A percentile compares a stretch with the other conserved stretches of the same genome.
These are phyloP conservation scores for Drosophila kambysellisi DNA, from an alignment of 2,888 invertebrate genomes.

Conservation along the genomic window DNA sequence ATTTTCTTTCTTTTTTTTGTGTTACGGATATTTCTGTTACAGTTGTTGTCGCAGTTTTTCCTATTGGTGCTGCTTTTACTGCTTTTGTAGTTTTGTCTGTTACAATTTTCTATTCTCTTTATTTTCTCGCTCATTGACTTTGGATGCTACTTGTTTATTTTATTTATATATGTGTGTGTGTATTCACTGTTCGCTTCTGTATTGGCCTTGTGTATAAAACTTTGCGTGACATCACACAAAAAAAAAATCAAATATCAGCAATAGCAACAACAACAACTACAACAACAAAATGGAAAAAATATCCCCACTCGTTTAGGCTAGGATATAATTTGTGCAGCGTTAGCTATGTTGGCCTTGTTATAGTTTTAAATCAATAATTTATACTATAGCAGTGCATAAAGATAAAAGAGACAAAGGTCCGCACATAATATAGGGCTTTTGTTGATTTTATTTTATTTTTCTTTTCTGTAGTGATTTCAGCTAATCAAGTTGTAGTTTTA, in stretches of 20 bases:
- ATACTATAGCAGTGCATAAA: conserved; percentile 44
- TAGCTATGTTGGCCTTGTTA: conserved; percentile 64
- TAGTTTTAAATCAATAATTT: conserved; percentile 71
- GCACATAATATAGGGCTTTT: conserved; percentile 10
- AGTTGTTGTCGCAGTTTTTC: conserved; percentile 31
- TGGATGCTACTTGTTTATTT: conserved; percentile 51
- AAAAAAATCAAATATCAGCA: conserved; percentile 42
- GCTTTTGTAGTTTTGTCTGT: conserved; percentile 51
- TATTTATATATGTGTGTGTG: conserved; percentile 29
- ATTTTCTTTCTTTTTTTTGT: conserved; percentile 46
- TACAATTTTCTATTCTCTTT: conserved; percentile 51
- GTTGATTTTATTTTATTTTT: not conserved
- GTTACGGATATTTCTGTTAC: conserved; percentile 47
- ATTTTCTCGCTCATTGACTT: conserved; percentile 52
- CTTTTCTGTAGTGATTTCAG: conserved; percentile 23
- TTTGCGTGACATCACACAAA: conserved; percentile 72
- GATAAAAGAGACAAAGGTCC: conserved; percentile 18
- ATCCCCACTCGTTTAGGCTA: conserved; percentile 35
- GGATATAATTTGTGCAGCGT: conserved; percentile 54
- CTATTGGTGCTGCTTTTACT: conserved; percentile 20
- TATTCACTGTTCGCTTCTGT: conserved; percentile 46
- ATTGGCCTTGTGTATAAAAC: conserved; percentile 66
- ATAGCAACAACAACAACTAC: conserved; percentile 17
- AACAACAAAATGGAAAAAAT: conserved; percentile 24
- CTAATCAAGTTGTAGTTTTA: conserved; percentile 38